A percentile compares a stretch with the other conserved stretches of the same genome.
Conservation (phyloP, 1,140 invertebrate genomes). For the Ditylenchus dipsaci region DNA sequence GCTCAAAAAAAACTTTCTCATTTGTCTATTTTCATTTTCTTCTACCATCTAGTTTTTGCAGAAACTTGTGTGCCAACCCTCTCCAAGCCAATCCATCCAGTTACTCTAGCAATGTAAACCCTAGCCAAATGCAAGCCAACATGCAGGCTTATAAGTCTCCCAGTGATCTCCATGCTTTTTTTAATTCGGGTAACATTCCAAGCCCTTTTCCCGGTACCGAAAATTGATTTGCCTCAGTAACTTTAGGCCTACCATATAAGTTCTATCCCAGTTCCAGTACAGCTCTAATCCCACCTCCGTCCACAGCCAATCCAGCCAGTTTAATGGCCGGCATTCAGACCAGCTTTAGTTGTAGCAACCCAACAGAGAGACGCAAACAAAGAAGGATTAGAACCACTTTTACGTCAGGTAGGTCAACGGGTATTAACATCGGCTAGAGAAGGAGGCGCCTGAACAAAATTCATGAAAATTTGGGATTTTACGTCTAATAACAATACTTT, state of each 20-base stretch:
- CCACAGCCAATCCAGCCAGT: constrained; percentile 6
- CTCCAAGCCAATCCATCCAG: neutral
- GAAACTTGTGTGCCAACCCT: neutral
- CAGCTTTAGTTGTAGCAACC: constrained; percentile 2
- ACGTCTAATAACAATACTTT: too few relatives aligned
- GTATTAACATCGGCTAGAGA: too few relatives aligned
- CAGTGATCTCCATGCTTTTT: neutral
- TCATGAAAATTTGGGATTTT: too few relatives aligned
- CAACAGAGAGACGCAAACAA: constrained; percentile 11
- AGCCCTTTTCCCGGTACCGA: too few relatives aligned
- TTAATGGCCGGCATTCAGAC: neutral
- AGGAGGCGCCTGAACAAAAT: too few relatives aligned
- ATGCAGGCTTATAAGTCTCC: too few relatives aligned
- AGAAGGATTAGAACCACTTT: constrained; percentile 6
- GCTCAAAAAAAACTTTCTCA: too few relatives aligned
- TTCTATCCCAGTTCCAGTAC: constrained; percentile 1
- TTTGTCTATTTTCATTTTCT: too few relatives aligned
- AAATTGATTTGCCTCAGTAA: neutral
- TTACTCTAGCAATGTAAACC: neutral
- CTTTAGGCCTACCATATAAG: constrained; percentile 6
- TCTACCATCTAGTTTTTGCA: neutral
- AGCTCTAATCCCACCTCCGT: neutral
- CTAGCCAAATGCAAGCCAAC: too few relatives aligned
- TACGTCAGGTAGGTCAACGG: neutral
- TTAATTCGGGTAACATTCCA: neutral